phyloP scores from a whole-genome alignment of 2,113 vertebrate species.

The Erpornis zantholeuca region DNA sequence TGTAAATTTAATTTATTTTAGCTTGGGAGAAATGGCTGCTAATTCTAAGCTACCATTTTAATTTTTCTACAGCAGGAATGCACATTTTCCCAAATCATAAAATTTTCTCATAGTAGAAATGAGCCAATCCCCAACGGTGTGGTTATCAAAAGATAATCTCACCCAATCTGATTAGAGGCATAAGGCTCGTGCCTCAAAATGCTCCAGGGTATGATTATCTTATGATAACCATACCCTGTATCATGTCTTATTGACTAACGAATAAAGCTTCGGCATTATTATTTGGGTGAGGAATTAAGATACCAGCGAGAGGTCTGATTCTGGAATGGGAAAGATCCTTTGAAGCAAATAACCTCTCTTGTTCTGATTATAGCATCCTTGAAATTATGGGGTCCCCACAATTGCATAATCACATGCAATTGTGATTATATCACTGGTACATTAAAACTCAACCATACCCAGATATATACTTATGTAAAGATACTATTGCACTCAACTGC shows the following conservation, averaged over 20 bases:
- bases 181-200: conserved; percentile 62
- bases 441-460: background rate
- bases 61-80: conserved; percentile 60
- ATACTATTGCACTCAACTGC: background rate
- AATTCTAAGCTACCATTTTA: conserved; percentile 56
- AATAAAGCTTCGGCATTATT: conserved; percentile 64
- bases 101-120: conserved; percentile 70
- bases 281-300: conserved; percentile 49
- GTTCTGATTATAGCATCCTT: background rate
- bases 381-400: background rate
- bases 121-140: conserved; percentile 56
- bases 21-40: conserved; percentile 46
- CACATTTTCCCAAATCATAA: conserved; percentile 50
- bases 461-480: background rate
- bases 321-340: conserved; percentile 10
- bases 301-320: conserved; percentile 21
- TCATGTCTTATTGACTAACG: conserved; percentile 74
- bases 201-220: conserved; percentile 69
- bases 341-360: background rate
- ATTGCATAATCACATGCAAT: too few relatives aligned
- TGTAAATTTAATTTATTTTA: conserved; percentile 22
- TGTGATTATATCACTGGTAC: background rate
- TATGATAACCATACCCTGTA: conserved; percentile 68
- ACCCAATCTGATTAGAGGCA: conserved; percentile 68
- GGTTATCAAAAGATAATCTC: conserved; percentile 74